Base-by-base conservation (phyloP, 2,797 vertebrate genomes). In the Sebastes kiyomatsui region DNA sequence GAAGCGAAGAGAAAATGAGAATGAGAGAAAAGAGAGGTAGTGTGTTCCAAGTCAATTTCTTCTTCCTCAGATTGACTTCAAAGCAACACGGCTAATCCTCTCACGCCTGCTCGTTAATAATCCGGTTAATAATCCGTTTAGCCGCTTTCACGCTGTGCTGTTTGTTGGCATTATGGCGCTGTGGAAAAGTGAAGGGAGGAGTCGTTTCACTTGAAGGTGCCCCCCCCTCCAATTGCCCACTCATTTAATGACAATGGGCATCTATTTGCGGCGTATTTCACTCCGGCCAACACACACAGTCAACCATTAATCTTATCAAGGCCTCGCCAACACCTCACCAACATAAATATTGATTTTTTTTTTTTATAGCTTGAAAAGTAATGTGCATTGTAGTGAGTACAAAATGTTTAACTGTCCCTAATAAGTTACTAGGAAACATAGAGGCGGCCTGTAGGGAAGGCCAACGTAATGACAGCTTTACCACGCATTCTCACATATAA, bases 121-220 rank as follows among this genome's bases (percentile, higher is more conserved):
- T 95, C 94, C 92, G 64, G 84, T 94, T 94, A 95, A 93, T 95
- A 95, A 96, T 96, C 94, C 93, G 67, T 93, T 96, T 95, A 96
- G 90, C 89, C 28, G 88, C 92, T 94, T 95, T 94, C 91, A 93
- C 85, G 91, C 90, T 62, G 83, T 54, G 85, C 83, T 92, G 91
- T 94, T 95, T 94, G 90, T 94, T 93, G 92, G 83, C 86, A 86
- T 94, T 94, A 90, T 92, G 84, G 82, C 52, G 56, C 77, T 58
- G 72, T 3, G 49, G 78, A 83, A 77, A 85, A 92, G 65, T 78
- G 73, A 85, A 69, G 81, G 86, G 83, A 73, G 82, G 60, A 33
- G 52, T 65, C 16, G 27, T 80, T 81, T 82, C 66, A 70, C 80
- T 87, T 30, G 55, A 80, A 81, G 58, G 64, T 32, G 33, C 64